Base-by-base conservation (phyloP, 2,797 vertebrate genomes). In the Muscicapa striata region DNA sequence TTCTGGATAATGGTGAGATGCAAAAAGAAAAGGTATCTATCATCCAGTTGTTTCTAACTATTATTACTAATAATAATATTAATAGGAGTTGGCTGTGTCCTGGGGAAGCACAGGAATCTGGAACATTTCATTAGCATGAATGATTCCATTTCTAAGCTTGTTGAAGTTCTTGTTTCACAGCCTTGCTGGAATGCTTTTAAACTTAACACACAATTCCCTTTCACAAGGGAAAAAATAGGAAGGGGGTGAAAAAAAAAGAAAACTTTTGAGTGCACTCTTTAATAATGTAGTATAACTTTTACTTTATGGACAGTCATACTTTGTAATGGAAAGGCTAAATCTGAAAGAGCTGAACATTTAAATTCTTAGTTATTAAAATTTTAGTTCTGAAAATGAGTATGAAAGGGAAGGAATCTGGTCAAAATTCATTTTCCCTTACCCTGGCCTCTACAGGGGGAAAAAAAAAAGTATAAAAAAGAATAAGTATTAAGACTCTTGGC, bases 81-180 rank as follows among this genome's bases (percentile, higher is more conserved):
- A 94, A 90, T 58, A 59, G 21, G 32, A 93, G n/a, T 88, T 94
- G 76, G 54, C 46, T 87, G 41, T 43, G 51, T 96, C 81, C 83
- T 94, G 49, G 30, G 83, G 85, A 94, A 84, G 59, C 91, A 94
- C 94, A 84, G 93, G 89, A 82, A 97, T 96, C 89, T 96, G 94
- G 88, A 89, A 72, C 85, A 88, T 83, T 92, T 96, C 13, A 74
- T 95, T 96, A 96, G 83, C 86, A 96, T 96, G 91, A 94, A 75
- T 89, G 66, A 95, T 95, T 94, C 61, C 36, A 23, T 87, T 96
- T 95, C 41, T 78, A 95, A 87, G 64, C 72, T 88, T 96, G 90
- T 52, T 77, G 59, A 94, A 80, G 46, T 72, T 96, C 84, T 93
- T 83, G 76, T 49, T 95, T 90, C 62, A 54, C 61, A 93, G 62